Conservation (phyloP, 2,888 invertebrate species). For the Eristalinus sepulchralis region DNA sequence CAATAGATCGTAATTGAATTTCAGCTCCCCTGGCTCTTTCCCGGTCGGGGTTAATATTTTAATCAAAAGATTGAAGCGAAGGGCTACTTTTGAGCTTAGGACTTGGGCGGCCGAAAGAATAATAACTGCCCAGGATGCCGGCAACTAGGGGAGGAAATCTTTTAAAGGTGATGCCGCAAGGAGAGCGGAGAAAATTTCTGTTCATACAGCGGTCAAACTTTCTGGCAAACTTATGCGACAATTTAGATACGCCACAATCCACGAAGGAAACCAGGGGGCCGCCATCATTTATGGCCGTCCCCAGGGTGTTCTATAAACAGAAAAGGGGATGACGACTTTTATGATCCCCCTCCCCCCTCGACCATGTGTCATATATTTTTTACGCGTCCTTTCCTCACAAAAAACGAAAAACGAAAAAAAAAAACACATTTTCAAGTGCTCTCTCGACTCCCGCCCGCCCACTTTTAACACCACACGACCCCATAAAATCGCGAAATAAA, state of each 20-base stretch:
- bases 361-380: conserved; percentile 54
- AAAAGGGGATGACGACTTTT: not conserved
- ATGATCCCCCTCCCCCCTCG: not conserved
- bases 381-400: conserved; percentile 46
- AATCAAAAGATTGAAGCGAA: not conserved
- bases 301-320: not conserved
- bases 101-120: not conserved
- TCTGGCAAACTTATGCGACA: no score
- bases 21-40: not conserved
- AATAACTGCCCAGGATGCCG: not conserved
- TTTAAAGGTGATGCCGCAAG: not conserved
- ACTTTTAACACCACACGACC: conserved; percentile 44
- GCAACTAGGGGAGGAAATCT: not conserved
- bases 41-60: conserved; percentile 11
- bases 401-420: no score
- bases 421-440: conserved; percentile 21
- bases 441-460: not conserved
- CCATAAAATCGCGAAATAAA: conserved; percentile 64
- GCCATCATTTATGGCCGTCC: not conserved
- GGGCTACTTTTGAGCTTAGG: not conserved
- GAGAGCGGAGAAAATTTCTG: not conserved
- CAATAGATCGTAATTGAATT: conserved; percentile 44
- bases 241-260: no score
- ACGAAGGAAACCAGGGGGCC: no score
- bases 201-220: not conserved